Base-by-base conservation (phyloP, 1,140 invertebrate genomes). In the Paralvinella palmiformis region DNA sequence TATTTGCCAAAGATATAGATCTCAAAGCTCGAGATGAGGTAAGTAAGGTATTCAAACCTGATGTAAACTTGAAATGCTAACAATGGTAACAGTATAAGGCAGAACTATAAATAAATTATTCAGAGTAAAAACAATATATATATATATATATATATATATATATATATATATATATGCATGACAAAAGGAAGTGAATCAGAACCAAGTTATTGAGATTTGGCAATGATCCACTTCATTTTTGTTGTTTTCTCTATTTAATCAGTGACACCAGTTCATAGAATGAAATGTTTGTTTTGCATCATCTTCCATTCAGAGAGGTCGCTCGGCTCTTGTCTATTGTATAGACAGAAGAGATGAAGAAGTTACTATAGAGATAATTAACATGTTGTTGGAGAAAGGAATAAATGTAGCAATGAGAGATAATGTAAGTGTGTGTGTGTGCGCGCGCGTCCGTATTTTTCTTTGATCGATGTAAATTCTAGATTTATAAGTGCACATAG, bases 221-320 rank as follows among this genome's bases (percentile, higher is more conserved):
- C n/a, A n/a, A 41, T 41, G 10, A 41, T 41, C 37, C 37, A n/a
- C 10, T 10, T 41, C 10, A 13, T n/a, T n/a, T 41, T 13, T n/a
- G 37, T 10, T n/a, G 37, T 41, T 13, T 41, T 41, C 37, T 41
- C n/a, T 10, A 41, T 13, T 13, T n/a, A 10, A n/a, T 13, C 37
- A 41, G 10, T n/a, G 37, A 41, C 37, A n/a, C n/a, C 37, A 41
- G 10, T 13, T 10, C 31, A 29, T 29, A 56, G 6, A 6, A 56
- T n/a, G 33, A 32, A 7, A 20, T 59, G 33, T 6, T 24, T 37
- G 1, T 68, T 56, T 67, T 41, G 37, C 5, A 61, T 67, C n/a
- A n/a, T n/a, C n/a, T n/a, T n/a, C n/a, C n/a, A n/a, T n/a, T 52
- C 65, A 77, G 73, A 71, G 74, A 70, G 75, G 75, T n/a, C 62